phyloP scores from a whole-genome alignment of 1,140 invertebrate genomes.

The Nymphalis io region DNA sequence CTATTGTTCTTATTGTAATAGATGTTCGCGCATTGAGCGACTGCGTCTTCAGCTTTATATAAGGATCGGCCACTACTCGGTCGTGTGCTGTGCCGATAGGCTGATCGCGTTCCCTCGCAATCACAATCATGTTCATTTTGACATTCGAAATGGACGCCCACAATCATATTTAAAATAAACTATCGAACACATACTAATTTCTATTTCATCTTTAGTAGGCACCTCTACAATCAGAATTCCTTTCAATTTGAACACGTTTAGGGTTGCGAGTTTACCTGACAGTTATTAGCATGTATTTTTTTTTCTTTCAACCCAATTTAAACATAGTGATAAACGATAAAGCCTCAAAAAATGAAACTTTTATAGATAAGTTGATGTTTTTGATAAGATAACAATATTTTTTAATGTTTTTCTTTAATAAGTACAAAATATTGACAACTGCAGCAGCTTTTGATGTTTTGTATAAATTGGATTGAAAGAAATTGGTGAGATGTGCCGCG shows the following conservation, averaged over 20 bases:
- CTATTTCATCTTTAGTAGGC: not conserved
- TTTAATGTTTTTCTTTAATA: not conserved
- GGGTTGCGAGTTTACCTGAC: too few species aligned
- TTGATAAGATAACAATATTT: too few species aligned
- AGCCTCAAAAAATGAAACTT: too few species aligned
- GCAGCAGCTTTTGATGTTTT: not conserved
- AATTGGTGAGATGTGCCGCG: not conserved
- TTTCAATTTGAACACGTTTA: too few species aligned
- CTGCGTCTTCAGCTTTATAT: not conserved
- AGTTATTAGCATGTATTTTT: not conserved
- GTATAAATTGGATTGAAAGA: conserved; percentile 2
- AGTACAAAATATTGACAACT: not conserved
- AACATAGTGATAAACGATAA: not conserved
- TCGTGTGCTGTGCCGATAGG: not conserved
- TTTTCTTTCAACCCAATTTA: conserved; percentile 3
- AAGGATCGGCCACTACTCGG: not conserved
- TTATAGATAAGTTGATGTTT: too few species aligned
- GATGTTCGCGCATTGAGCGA: conserved; percentile 12
- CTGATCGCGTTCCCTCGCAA: not conserved
- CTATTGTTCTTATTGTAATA: too few species aligned
- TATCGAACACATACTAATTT: not conserved
- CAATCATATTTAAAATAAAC: not conserved
- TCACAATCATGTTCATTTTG: not conserved
- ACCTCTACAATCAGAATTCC: not conserved
- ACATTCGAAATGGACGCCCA: not conserved